phyloP scores from a whole-genome alignment of 2,888 invertebrate genomes.

The Tipula lateralis region DNA sequence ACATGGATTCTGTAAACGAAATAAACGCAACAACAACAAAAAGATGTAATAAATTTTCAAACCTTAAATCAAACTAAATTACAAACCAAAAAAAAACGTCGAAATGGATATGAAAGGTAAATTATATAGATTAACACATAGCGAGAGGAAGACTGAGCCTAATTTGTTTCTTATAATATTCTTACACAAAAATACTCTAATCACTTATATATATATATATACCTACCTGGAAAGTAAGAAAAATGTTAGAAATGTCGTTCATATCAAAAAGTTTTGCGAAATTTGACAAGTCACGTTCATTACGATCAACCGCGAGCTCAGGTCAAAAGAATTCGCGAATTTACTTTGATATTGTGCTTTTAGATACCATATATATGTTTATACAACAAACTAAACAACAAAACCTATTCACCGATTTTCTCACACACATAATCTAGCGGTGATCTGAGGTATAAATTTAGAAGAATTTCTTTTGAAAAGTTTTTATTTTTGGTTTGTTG shows the following conservation, averaged over 20 bases:
- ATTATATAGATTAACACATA: neutral
- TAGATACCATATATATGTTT: too few species aligned
- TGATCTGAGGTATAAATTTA: neutral
- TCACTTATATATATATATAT: too few species aligned
- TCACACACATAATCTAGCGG: neutral
- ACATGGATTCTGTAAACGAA: constrained; percentile 9
- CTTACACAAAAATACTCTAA: neutral
- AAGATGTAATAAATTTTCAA: neutral
- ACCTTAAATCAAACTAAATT: neutral
- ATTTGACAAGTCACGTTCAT: neutral
- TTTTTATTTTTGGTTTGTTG: neutral
- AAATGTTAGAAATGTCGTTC: neutral
- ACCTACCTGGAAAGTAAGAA: neutral
- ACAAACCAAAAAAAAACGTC: neutral
- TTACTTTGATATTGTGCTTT: neutral
- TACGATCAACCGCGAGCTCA: neutral
- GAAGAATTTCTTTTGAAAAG: neutral
- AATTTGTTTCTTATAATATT: neutral
- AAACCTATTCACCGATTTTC: neutral
- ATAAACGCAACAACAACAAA: neutral
- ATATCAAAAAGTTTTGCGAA: neutral
- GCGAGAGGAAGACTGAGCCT: constrained; percentile 7
- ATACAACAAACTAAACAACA: neutral
- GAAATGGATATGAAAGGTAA: neutral
- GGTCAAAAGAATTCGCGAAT: constrained; percentile 11